Conservation (phyloP, 1,140 invertebrate species). For the Drosophila obscura region DNA sequence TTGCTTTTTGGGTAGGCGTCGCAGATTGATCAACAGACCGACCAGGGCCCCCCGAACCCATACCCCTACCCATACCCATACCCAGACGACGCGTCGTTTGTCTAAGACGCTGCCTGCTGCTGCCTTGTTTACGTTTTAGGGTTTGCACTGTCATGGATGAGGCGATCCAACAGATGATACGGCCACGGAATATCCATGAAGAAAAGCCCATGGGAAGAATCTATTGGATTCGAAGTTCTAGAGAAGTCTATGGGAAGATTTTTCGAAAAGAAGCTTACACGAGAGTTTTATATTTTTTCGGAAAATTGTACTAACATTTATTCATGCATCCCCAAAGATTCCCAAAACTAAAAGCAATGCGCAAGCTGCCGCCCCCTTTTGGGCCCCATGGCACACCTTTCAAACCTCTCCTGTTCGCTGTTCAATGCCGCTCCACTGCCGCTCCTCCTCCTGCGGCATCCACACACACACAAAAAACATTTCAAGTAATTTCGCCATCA, state of each 20-base stretch:
- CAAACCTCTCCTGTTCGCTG: slow-evolving; percentile 27
- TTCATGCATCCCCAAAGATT: not conserved
- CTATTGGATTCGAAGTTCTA: not conserved
- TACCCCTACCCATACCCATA: slow-evolving; percentile 1
- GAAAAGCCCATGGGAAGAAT: not conserved
- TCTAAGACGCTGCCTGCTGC: slow-evolving; percentile 58
- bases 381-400: not conserved
- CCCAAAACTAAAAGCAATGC: not conserved
- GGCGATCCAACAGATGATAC: slow-evolving; percentile 6
- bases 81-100: slow-evolving; percentile 54
- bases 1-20: slow-evolving; percentile 72
- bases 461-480: slow-evolving; percentile 45
- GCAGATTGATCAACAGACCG: slow-evolving; percentile 69
- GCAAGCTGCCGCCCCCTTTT: not conserved
- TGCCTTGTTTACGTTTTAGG: slow-evolving; percentile 61
- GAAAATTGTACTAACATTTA: not conserved
- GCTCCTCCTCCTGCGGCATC: slow-evolving; percentile 33
- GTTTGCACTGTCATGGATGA: slow-evolving; percentile 63
- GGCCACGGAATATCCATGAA: slow-evolving; percentile 5
- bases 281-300: not conserved
- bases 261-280: not conserved
- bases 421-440: not conserved
- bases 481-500: slow-evolving; percentile 82
- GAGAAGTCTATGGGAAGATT: not conserved
- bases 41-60: slow-evolving; percentile 27